Percentiles rank a stretch among this genome's conserved stretches.
Conservation (phyloP, 1,140 invertebrate species). For the Cydia fagiglandana region DNA sequence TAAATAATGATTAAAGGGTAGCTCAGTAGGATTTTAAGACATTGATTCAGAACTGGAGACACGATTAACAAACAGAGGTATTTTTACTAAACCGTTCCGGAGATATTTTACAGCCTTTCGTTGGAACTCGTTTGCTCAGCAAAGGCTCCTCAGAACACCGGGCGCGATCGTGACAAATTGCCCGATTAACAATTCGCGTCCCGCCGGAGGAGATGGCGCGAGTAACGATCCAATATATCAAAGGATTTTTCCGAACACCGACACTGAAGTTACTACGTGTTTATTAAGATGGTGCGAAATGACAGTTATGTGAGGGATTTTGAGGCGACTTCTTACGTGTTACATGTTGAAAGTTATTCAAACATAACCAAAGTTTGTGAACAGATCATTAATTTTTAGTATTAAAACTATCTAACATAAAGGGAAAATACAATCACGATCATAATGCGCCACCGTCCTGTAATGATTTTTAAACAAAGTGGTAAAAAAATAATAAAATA, state of each 20-base stretch:
- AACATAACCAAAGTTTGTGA: not conserved
- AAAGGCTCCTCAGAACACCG: constrained; percentile 65
- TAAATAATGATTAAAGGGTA: no score
- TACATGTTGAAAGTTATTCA: not conserved
- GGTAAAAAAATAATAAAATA: no score
- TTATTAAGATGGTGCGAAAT: constrained; percentile 41
- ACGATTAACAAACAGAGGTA: constrained; percentile 11
- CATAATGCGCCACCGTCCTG: no score
- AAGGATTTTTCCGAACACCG: constrained; percentile 71
- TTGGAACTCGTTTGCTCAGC: constrained; percentile 48
- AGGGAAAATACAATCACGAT: no score
- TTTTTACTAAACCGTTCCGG: constrained; percentile 1
- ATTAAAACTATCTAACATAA: no score
- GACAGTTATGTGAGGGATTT: constrained; percentile 23
- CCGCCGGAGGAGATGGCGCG: constrained; percentile 66
- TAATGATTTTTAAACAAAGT: no score
- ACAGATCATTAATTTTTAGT: no score
- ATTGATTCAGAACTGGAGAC: not conserved
- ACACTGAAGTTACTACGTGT: constrained; percentile 55
- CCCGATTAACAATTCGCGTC: constrained; percentile 73
- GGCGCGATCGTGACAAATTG: constrained; percentile 74
- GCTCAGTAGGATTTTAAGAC: not conserved
- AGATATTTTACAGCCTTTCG: constrained; percentile 25
- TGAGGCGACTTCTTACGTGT: not conserved
- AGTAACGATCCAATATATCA: constrained; percentile 76